These are phyloP conservation scores for Istiophorus platypterus DNA, from an alignment of 2,113 vertebrate species.

Conservation along the genomic window DNA sequence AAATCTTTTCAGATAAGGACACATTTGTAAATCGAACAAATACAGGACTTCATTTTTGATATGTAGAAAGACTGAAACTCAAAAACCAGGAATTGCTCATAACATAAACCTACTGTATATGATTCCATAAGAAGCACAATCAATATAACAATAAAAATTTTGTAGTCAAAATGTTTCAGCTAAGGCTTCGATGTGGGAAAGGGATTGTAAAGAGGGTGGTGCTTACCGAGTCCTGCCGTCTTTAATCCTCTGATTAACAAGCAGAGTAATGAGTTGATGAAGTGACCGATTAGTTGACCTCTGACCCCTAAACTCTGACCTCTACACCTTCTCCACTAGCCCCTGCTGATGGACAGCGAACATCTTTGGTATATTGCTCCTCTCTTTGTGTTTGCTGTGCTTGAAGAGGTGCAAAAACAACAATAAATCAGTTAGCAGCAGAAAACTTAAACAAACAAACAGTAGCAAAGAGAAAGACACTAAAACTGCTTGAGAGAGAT, in stretches of 20 bases:
- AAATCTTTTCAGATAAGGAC: slow-evolving; percentile 35
- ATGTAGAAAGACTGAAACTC: neutral
- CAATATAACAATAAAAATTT: neutral
- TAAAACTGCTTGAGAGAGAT: slow-evolving; percentile 30
- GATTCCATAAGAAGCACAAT: neutral
- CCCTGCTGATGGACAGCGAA: slow-evolving; percentile 74
- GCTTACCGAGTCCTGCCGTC: slow-evolving; percentile 59
- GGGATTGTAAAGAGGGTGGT: slow-evolving; percentile 31
- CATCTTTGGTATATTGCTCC: slow-evolving; percentile 70
- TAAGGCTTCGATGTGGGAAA: slow-evolving; percentile 3
- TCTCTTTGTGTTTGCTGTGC: slow-evolving; percentile 37
- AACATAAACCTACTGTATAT: neutral
- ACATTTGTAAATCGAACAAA: slow-evolving; percentile 30
- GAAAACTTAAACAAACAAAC: slow-evolving; percentile 62
- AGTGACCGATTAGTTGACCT: slow-evolving; percentile 79
- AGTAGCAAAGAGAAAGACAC: slow-evolving; percentile 23
- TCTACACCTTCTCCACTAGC: slow-evolving; percentile 65
- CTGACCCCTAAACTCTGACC: slow-evolving; percentile 72
- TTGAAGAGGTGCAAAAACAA: slow-evolving; percentile 46
- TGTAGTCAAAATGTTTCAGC: slow-evolving; percentile 14
- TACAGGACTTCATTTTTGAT: slow-evolving; percentile 21
- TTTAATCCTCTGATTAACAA: slow-evolving; percentile 84
- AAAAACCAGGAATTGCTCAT: neutral
- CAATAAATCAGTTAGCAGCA: slow-evolving; percentile 42
- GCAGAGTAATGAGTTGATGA: slow-evolving; percentile 82